These are phyloP conservation scores for Mirza zaza DNA, from an alignment of 2,113 vertebrate genomes.

Conservation along the genomic window DNA sequence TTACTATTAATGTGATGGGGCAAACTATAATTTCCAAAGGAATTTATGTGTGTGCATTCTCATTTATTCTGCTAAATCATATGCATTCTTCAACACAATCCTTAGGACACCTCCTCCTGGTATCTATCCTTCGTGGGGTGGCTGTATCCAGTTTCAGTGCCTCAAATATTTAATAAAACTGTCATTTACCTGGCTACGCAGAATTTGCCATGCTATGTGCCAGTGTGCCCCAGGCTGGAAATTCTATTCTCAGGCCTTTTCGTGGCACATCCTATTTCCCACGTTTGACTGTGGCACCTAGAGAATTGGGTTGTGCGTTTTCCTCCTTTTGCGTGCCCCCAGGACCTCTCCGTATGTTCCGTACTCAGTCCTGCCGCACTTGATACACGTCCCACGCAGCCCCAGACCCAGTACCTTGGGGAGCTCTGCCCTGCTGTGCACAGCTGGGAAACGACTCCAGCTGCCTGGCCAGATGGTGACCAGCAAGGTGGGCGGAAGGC, in stretches of 20 bases:
- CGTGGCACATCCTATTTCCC: not conserved
- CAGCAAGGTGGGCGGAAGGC: not conserved
- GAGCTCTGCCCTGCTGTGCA: not conserved
- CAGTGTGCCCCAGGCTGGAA: not conserved
- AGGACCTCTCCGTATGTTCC: not conserved
- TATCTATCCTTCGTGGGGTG: not conserved
- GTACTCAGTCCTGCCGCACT: not conserved
- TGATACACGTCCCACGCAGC: fast-evolving
- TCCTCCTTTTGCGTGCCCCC: fast-evolving
- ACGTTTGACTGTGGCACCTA: not conserved
- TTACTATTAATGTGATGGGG: not conserved
- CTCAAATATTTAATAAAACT: not conserved
- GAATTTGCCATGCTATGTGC: not conserved
- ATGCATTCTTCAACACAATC: not conserved
- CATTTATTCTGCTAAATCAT: not conserved
- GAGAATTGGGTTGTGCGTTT: not conserved
- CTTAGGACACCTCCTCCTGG: not conserved
- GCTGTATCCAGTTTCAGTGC: not conserved
- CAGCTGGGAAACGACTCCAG: not conserved
- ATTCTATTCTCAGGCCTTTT: not conserved
- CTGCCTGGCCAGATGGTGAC: not conserved
- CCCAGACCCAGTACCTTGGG: not conserved
- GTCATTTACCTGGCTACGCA: not conserved
- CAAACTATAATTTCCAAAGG: not conserved
- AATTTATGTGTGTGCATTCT: not conserved